Base-by-base conservation (phyloP, 2,797 vertebrate genomes). In the Pantherophis vulpinus region DNA sequence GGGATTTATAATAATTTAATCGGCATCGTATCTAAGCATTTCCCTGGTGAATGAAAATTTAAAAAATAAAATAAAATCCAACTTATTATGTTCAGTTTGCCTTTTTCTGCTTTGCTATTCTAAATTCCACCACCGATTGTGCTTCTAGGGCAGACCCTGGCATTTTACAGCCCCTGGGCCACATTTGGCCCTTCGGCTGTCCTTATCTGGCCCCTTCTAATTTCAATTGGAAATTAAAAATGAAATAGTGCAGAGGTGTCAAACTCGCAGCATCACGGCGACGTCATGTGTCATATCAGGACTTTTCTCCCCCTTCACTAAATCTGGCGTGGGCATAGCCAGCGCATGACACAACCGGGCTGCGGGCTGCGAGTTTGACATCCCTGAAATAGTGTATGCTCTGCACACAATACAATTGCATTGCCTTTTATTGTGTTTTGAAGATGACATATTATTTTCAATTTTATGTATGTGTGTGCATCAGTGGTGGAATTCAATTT, bases 1-100 rank as follows among this genome's bases (percentile, higher is more conserved):
- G 90, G 89, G 93, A 91, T 51, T 89, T 93, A 89, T 86, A 89
- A 58, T 91, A 93, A 93, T 51, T 93, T 91, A 91, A 91, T 63
- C 27, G 16, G 86, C 70, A 86, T 93, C 91, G 90, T 93, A 91
- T 91, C 93, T 89, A 93, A 93, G 59, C 90, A 91, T 91, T 93
- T 89, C 93, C 87, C 90, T 89, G 51, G 90, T 93, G 93, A 93
- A 93, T 91, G 87, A 91, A 93, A 86, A 91, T 79, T 58, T 60
- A 66, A 93, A 88, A 93, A 87, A 89, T 56, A 89, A 79, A 93
- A 86, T 90, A 90, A 90, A 91, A 54, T 66, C 27, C 91, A 51
- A 25, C 63, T 91, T 89, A 61, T 37, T 89, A 51, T 91, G 93
- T 93, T 58, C 90, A 63, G 32, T 89, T 54, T 91, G 87, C 58